phyloP scores from a whole-genome alignment of 1,140 invertebrate species.

The Heliconius eleuchia region DNA sequence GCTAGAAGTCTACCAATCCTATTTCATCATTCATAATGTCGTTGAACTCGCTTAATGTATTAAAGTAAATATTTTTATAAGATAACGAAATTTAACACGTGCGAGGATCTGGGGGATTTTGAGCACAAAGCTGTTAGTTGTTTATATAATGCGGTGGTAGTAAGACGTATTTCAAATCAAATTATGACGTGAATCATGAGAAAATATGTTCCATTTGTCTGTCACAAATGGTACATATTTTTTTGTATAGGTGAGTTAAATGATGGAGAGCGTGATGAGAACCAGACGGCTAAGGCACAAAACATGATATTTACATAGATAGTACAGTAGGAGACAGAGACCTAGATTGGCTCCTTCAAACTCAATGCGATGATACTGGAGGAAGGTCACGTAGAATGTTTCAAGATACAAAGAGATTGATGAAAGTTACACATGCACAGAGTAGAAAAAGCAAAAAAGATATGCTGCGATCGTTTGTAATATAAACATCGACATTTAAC shows the following conservation, averaged over 20 bases:
- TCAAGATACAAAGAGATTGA: too few species aligned
- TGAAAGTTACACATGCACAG: too few species aligned
- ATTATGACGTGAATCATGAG: conserved; percentile 20
- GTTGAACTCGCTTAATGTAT: conserved; percentile 32
- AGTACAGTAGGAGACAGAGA: too few species aligned
- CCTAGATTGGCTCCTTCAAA: too few species aligned
- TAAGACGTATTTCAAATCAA: conserved; percentile 14
- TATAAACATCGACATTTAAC: too few species aligned
- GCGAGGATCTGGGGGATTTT: conserved; percentile 39
- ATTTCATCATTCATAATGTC: conserved; percentile 39
- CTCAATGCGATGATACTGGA: too few species aligned
- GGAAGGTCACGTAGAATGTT: too few species aligned
- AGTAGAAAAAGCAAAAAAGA: too few species aligned
- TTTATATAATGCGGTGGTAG: conserved; percentile 21
- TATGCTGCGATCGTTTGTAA: too few species aligned
- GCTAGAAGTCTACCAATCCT: conserved; percentile 20
- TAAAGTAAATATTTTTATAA: conserved; percentile 39
- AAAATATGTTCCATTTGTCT: conserved; percentile 1
- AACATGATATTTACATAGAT: too few species aligned
- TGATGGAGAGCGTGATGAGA: too few species aligned
- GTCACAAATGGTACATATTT: background rate
- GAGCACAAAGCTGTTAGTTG: conserved; percentile 15
- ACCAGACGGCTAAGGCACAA: too few species aligned
- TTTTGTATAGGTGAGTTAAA: background rate
- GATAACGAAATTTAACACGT: conserved; percentile 38